A percentile compares a stretch with the other conserved stretches of the same genome.
Evolutionary conservation across 2,888 invertebrate genomes (phyloP).

Genomic region (Tetanocera ferruginea): DNA sequence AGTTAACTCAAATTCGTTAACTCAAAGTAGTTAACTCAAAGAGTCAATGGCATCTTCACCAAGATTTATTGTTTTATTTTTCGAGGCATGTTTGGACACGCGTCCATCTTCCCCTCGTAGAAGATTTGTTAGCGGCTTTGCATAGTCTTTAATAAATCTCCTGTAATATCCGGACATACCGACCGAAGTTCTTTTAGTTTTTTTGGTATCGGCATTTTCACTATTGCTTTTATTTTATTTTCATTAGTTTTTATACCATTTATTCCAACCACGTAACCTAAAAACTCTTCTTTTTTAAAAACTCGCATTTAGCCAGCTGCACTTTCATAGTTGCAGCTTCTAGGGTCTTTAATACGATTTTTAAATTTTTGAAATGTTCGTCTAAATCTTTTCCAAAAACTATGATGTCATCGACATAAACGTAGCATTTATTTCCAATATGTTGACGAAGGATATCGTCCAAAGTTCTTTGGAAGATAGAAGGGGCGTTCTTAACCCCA

Average conservation of each 20-base stretch:
- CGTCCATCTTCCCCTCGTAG: constrained; percentile 2
- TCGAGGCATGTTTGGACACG: neutral
- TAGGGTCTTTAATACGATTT: neutral
- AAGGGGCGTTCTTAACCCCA: constrained; percentile 29
- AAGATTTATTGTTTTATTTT: neutral
- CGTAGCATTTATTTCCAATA: constrained; percentile 28
- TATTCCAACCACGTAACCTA: constrained; percentile 4
- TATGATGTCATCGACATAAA: constrained; percentile 34
- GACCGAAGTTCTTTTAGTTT: constrained; percentile 12
- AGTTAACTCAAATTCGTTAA: too few relatives aligned
- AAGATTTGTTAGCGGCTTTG: too few relatives aligned
- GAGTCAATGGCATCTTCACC: neutral
- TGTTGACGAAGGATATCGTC: constrained; percentile 32
- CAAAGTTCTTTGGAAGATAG: constrained; percentile 31
- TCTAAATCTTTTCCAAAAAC: neutral
- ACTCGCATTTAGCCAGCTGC: constrained; percentile 15
- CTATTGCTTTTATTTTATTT: constrained; percentile 11
- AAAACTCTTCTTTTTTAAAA: constrained; percentile 14
- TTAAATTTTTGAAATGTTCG: neutral
- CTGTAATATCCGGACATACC: constrained; percentile 24
- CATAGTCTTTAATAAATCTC: constrained; percentile 5
- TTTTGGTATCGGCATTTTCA: neutral
- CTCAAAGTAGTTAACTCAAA: neutral
- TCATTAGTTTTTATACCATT: too few relatives aligned
- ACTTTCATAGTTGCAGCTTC: neutral